Evolutionary conservation across 2,797 vertebrate species (phyloP), one percentile per base, ranked within the genome.

Genomic region (Rhodeus uyekii): DNA sequence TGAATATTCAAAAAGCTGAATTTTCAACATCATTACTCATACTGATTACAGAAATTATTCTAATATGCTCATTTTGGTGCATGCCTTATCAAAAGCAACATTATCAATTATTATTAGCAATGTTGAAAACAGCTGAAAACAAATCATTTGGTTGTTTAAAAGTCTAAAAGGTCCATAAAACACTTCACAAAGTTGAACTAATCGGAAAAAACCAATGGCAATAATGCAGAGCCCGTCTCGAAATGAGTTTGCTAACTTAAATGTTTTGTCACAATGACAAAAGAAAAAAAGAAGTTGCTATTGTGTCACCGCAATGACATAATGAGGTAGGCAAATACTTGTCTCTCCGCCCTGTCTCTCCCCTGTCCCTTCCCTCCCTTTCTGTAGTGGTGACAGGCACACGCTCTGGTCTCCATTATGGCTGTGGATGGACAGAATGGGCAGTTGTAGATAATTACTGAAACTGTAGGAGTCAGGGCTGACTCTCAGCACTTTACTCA

Each of bases 401-500:
- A 90, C 90, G 91, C 92, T 90, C 89, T 87, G 91, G 92, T 92
- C 93, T 93, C 92, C 92, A 93, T 94, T 93, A 93, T 93, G 90
- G 92, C 90, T 91, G 92, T 88, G 86, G 91, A 92, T 89, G 84
- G 90, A 91, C 90, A 93, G 92, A 94, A 94, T 93, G 92, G 91
- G 92, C 92, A 87, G 90, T 90, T 92, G 89, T 92, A 92, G 93
- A 95, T 94, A 94, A 95, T 95, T 95, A 93, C 91, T 92, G 91
- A 94, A 93, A 93, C 92, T 93, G 93, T 92, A 93, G 93, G 93
- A 93, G 92, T 91, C 90, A 84, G 87, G 89, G 91, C 91, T 94
- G 93, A 94, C 94, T 93, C 93, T 91, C 91, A 93, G 92, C 91
- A 94, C 93, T 94, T 92, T 92, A 94, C 93, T 94, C 91, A 92